Conservation (phyloP, 2,888 invertebrate genomes). For the Nomada lathburiana region DNA sequence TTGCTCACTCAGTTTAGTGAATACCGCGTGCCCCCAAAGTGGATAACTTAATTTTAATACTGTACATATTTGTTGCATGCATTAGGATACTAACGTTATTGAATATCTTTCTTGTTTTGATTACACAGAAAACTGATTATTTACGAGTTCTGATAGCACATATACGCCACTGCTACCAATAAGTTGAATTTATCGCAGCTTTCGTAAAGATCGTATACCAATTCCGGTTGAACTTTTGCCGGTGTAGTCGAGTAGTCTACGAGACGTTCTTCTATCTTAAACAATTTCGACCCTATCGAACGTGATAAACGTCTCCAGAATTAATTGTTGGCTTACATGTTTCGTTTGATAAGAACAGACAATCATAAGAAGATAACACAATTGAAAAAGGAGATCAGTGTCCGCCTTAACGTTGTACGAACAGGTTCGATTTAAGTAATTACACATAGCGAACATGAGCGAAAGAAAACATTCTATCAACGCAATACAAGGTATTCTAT, state of each 20-base stretch:
- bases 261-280: constrained; percentile 6
- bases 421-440: constrained; percentile 88
- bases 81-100: too few species aligned
- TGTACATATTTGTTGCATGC: too few species aligned
- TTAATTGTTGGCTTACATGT: constrained; percentile 44
- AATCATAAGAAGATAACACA: constrained; percentile 42
- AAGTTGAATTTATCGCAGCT: background rate
- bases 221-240: background rate
- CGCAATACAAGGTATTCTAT: constrained; percentile 60
- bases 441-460: background rate
- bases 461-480: constrained; percentile 26
- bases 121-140: background rate
- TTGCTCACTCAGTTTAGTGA: too few species aligned
- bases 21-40: background rate
- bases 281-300: constrained; percentile 21
- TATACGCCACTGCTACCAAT: background rate
- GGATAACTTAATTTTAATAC: background rate
- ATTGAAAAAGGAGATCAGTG: constrained; percentile 58
- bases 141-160: background rate
- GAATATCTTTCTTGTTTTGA: background rate
- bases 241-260: background rate
- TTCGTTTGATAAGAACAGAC: constrained; percentile 63
- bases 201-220: background rate
- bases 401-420: constrained; percentile 21
- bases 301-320: constrained; percentile 46